Base-by-base conservation (phyloP, 30 jellyfish, hydroid and myxozoan species). In the Turritopsis rubra region DNA sequence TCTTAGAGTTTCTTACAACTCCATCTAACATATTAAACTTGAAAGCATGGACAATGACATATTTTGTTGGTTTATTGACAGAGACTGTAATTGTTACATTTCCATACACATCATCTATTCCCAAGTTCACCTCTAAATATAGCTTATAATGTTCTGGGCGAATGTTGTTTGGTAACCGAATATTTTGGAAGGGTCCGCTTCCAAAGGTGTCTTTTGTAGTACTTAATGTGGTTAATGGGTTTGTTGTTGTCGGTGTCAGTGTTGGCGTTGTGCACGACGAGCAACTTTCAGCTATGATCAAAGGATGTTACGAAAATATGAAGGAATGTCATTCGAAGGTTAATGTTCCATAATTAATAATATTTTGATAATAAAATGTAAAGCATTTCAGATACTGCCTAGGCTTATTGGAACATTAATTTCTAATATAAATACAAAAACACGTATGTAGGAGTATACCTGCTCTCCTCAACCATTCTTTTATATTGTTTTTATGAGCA, bases 111-210 rank as follows among this genome's bases (percentile, higher is more conserved):
- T 18, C 41, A 24, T 28, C 82, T 24, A 28, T 52, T 29, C 83
- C 76, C 87, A 91, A 27, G 81, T 91, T 94, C 28, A 91, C 89
- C 20, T 88, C 84, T 28, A 91, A 81, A 25, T 70, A 85, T 28
- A 91, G 95, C 71, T 87, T 87, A 68, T 91, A 91, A 81, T 84
- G 96, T 18, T 28, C 27, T 7, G 98, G 98, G 13, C 25, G 71
- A 65, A 91, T 87, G 52, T 29, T 18, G 54, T 72, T 80, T 29
- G 98, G 90, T 82, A 91, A 68, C 26, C 98, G 89, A 16, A 87
- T 85, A 71, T 91, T 73, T 76, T 23, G 23, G 27, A 71, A 91
- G 0, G 91, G 96, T 5, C 71, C 91, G 16, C 24, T 80, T 72
- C 97, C 75, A 83, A 65, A 23, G 54, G 84, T 19, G 21, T 86